A percentile compares a stretch with the other conserved stretches of the same genome.
These are phyloP conservation scores for Kryptopterus vitreolus DNA, from an alignment of 2,797 vertebrate species.

Conservation along the genomic window DNA sequence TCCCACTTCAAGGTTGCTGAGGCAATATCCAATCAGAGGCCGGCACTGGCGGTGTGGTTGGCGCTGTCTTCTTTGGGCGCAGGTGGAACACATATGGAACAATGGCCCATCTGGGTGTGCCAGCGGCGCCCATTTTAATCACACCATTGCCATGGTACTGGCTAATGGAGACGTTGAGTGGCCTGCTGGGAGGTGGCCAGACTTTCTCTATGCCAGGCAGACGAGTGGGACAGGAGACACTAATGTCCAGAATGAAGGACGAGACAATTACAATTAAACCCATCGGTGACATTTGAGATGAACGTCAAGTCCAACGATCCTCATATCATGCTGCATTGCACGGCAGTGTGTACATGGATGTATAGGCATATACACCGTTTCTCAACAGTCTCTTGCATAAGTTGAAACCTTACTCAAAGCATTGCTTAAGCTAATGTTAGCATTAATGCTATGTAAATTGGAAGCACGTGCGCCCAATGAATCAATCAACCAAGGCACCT, in stretches of 20 bases:
- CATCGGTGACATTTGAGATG: slow-evolving; percentile 1
- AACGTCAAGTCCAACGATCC: background rate
- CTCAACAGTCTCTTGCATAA: slow-evolving; percentile 1
- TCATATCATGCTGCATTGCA: background rate
- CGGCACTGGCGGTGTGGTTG: slow-evolving; percentile 70
- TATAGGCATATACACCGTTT: background rate
- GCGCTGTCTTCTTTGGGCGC: slow-evolving; percentile 74
- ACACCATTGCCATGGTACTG: slow-evolving; percentile 67
- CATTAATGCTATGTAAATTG: slow-evolving; percentile 70
- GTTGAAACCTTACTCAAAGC: background rate
- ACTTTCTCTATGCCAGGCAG: slow-evolving; percentile 56
- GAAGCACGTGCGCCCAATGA: slow-evolving; percentile 73
- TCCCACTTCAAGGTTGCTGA: slow-evolving; percentile 73
- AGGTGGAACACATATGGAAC: slow-evolving; percentile 83
- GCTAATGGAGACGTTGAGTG: slow-evolving; percentile 76
- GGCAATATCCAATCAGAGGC: slow-evolving; percentile 78
- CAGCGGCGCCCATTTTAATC: slow-evolving; percentile 78
- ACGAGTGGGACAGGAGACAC: slow-evolving; percentile 35
- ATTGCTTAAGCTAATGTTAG: slow-evolving; percentile 55
- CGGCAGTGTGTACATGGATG: background rate
- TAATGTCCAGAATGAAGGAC: slow-evolving; percentile 39
- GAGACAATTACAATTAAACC: slow-evolving; percentile 24
- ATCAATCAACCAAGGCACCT: slow-evolving; percentile 78
- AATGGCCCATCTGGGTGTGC: slow-evolving; percentile 76
- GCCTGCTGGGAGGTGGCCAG: slow-evolving; percentile 73